A percentile compares a stretch with the other conserved stretches of the same genome.
phyloP scores from a whole-genome alignment of 2,797 vertebrate species.

The Sternarchorhynchus goeldii region DNA sequence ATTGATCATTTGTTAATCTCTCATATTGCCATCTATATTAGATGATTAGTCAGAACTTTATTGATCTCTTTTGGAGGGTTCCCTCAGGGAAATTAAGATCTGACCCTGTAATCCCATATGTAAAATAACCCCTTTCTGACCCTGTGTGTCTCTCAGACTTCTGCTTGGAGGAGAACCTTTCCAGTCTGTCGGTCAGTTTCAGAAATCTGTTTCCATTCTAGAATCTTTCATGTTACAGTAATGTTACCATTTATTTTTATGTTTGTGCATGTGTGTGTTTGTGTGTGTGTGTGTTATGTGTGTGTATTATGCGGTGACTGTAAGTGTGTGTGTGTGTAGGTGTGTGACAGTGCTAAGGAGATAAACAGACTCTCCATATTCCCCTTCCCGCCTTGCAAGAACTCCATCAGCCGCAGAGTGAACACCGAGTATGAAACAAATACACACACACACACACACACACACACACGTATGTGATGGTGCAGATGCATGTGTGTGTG shows the following conservation, averaged over 20 bases:
- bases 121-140: background rate
- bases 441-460: background rate
- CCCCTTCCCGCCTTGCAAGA: slow-evolving; percentile 87
- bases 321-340: slow-evolving; percentile 50
- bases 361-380: slow-evolving; percentile 93
- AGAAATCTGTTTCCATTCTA: background rate
- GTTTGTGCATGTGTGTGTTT: background rate
- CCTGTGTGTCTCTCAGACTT: slow-evolving; percentile 63
- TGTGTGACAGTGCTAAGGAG: slow-evolving; percentile 83
- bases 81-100: too few species aligned
- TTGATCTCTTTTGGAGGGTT: too few species aligned
- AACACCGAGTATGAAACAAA: slow-evolving; percentile 73
- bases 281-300: slow-evolving; percentile 9
- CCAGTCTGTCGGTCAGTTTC: slow-evolving; percentile 65
- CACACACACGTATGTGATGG: background rate
- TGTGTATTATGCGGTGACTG: background rate
- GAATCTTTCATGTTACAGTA: background rate
- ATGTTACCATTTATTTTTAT: background rate
- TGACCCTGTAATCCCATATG: background rate
- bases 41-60: too few species aligned
- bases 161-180: slow-evolving; percentile 73
- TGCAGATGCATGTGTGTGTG: background rate
- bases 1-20: too few species aligned
- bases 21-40: too few species aligned
- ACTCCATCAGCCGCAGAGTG: slow-evolving; percentile 87